Base-by-base conservation (phyloP, 2,797 vertebrate species). In the Sus cebifrons region DNA sequence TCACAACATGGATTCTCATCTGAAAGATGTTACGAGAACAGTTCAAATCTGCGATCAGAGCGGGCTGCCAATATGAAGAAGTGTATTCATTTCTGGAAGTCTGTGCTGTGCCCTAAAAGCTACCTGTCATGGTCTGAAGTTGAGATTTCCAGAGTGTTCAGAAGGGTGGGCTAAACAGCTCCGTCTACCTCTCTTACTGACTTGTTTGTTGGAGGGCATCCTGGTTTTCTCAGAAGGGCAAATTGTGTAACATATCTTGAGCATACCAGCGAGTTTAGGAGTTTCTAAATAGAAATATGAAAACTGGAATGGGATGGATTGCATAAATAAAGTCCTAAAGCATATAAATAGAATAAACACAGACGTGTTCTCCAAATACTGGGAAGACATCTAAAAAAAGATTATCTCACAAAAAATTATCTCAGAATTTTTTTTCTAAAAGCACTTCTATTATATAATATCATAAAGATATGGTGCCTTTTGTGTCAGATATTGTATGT, bases 211-310 rank as follows among this genome's bases (percentile, higher is more conserved):
- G 2, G 6, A 90, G 44, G 18, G 40, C 65, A 79, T 36, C 3
- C 44, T 78, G 32, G 25, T 44, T 87, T 96, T 94, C 70, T 78
- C 49, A 73, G 40, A 86, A 68, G 44, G 73, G n/a, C 8, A 90
- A 92, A 90, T 77, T 40, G 54, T n/a, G 21, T 25, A 84, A 4
- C 25, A 44, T 32, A 65, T 89, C 27, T 73, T 62, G 36, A 40
- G 25, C 40, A 70, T 52, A 29, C 75, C 68, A 87, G 27, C 4
- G 3, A 94, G n/a, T 74, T 86, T 36, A 94, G 77, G 29, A 44
- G 75, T 75, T 67, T 95, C 21, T 64, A 96, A 82, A 89, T 49
- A 89, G 49, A 94, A 91, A 89, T 88, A 78, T 73, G 58, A 94
- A 94, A 91, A 89, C 40, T 87, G 10, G 25, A 70, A 36, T 90